Base-by-base conservation (phyloP, 1,140 invertebrate genomes). In the Aphelenchoides fujianensis region DNA sequence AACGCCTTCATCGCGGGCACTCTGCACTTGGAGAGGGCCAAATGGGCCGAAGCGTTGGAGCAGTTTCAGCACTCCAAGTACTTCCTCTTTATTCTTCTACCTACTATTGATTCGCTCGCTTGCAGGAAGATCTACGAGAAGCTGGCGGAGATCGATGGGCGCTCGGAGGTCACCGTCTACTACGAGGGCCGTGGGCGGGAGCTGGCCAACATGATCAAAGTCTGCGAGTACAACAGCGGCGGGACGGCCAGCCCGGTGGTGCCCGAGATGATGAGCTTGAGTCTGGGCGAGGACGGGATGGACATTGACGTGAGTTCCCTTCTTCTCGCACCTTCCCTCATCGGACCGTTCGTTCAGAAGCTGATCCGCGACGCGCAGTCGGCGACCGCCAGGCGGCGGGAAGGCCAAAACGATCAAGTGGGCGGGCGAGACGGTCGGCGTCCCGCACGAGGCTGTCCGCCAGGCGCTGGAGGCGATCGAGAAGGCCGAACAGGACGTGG, bases 1-100 rank as follows among this genome's bases (percentile, higher is more conserved):
- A 89, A 91, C 23, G 90, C 92, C 23, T 96, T 92, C 91, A 92
- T 98, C 83, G 89, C 91, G 73, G 94, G 93, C 0, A 90, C 89
- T 19, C 86, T 96, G 34, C 89, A 92, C 75, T 94, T 98, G 87
- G 95, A 98, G 85, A 85, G 92, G 34, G 90, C 93, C 83, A 82
- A 92, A 48, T 98, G 95, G 95, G 89, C 89, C 69, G 86, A 89
- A 55, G 94, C 94, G 0, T 91, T 93, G 79, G 91, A 76, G 16
- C 16, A 59, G 32, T 77, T 57, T 52, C 62, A 52, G 7, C 82
- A 85, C 96, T 16, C 91, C 91, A 80, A 89, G 77, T 77, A 75
- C 35, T 16, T 34, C 41, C 30, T 1, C 1, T 12, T 9, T n/a
- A n/a, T n/a, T n/a, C n/a, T n/a, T n/a, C n/a, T n/a, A n/a, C n/a